These are phyloP conservation scores for Agonopterix arenella DNA, from an alignment of 2,888 invertebrate genomes.

Conservation along the genomic window DNA sequence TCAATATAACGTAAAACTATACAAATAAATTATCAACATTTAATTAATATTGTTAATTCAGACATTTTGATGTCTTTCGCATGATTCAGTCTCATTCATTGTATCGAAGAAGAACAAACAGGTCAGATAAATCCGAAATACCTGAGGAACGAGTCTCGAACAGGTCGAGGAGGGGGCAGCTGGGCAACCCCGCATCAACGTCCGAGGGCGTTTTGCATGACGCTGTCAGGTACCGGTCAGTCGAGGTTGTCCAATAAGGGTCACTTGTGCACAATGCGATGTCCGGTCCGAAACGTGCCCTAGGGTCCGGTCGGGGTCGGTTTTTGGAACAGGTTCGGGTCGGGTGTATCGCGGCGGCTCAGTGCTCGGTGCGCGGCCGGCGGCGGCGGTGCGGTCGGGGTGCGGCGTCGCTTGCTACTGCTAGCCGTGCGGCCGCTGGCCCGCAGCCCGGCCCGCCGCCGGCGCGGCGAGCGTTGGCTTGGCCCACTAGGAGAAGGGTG, in stretches of 20 bases:
- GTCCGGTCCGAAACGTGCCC: conserved; percentile 44
- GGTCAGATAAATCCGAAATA: conserved; percentile 49
- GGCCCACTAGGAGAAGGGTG: conserved; percentile 62
- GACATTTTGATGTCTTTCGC: conserved; percentile 3
- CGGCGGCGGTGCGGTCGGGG: conserved; percentile 64
- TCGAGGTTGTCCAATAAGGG: conserved; percentile 53
- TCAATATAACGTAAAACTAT: too few species aligned
- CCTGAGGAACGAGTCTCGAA: conserved; percentile 60
- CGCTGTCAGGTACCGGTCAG: conserved; percentile 58
- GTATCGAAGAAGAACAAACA: conserved; percentile 7
- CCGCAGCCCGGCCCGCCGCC: conserved; percentile 23
- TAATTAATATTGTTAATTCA: not conserved
- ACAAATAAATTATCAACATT: too few species aligned
- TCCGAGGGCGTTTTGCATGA: conserved; percentile 64
- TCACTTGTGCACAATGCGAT: conserved; percentile 60
- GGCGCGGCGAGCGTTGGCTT: conserved; percentile 34
- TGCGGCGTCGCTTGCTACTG: conserved; percentile 67
- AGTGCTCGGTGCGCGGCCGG: conserved; percentile 26
- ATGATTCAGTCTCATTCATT: conserved; percentile 4
- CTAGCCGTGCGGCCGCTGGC: conserved; percentile 32
- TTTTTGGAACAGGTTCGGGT: conserved; percentile 35
- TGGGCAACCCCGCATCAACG: conserved; percentile 58
- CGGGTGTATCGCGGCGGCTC: conserved; percentile 3
- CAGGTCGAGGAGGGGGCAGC: conserved; percentile 53
- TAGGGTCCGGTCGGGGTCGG: conserved; percentile 34